Conservation (phyloP, 2,888 invertebrate species). For the Zeuzera pyrina region DNA sequence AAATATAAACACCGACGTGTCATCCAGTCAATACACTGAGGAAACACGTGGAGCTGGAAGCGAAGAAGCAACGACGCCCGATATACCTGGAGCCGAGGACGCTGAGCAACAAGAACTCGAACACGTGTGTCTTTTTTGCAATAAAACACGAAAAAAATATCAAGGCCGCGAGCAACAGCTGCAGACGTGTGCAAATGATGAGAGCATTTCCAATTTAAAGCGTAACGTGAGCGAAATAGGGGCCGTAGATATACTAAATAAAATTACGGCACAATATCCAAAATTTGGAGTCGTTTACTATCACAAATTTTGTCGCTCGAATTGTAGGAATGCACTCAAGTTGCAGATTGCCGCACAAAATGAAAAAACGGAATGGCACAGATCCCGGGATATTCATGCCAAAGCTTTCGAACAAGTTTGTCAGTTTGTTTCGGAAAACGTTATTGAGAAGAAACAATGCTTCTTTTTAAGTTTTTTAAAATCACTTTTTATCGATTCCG, state of each 20-base stretch:
- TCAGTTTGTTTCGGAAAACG: constrained; percentile 2
- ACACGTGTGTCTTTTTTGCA: constrained; percentile 4
- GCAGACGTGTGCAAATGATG: background rate
- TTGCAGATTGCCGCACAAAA: constrained; percentile 1
- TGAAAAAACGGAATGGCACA: constrained; percentile 2
- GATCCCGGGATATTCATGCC: background rate
- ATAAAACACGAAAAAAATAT: constrained; percentile 3
- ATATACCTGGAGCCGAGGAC: background rate
- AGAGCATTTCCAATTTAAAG: background rate
- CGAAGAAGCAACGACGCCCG: constrained; percentile 1
- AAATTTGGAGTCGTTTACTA: background rate
- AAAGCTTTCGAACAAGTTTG: constrained; percentile 2
- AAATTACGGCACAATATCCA: constrained; percentile 1
- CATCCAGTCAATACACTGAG: constrained; percentile 1
- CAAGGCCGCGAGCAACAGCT: constrained; percentile 3
- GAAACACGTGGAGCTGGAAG: background rate
- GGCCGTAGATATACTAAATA: background rate
- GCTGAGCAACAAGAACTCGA: background rate
- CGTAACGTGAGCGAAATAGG: constrained; percentile 3
- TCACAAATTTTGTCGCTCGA: constrained; percentile 2
- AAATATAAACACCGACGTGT: constrained; percentile 3
- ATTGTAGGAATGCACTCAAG: constrained; percentile 1
- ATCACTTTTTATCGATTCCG: constrained; percentile 1
- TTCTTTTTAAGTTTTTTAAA: constrained; percentile 2
- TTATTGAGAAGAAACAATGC: background rate